These are phyloP conservation scores for Spinus olivaceus DNA, from an alignment of 2,797 vertebrate genomes.

Conservation along the genomic window DNA sequence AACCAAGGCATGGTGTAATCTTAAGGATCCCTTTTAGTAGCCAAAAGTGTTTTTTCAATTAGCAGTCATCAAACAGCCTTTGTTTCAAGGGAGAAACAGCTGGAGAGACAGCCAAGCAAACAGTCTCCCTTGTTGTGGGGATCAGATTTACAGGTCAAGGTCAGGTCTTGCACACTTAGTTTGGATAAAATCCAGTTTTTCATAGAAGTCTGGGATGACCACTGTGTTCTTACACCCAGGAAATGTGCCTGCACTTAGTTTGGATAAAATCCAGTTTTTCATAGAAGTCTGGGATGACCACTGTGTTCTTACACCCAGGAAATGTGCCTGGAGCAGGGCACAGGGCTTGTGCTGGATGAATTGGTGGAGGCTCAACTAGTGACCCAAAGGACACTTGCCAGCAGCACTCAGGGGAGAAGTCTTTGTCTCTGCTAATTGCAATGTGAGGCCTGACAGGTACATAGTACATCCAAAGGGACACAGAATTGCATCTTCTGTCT, in stretches of 20 bases:
- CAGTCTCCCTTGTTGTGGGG: background rate
- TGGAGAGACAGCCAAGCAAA: background rate
- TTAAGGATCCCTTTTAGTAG: background rate
- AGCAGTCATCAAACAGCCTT: background rate
- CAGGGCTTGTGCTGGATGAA: background rate
- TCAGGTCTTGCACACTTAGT: background rate
- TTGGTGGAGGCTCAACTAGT: background rate
- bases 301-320: background rate
- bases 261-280: background rate
- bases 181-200: background rate
- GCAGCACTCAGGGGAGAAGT: background rate
- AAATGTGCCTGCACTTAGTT: background rate
- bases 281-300: background rate
- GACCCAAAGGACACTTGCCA: background rate
- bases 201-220: background rate
- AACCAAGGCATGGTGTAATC: background rate
- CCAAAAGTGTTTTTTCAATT: background rate
- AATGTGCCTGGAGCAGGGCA: background rate
- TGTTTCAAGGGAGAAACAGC: background rate
- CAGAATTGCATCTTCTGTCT: background rate
- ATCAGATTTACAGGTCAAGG: background rate
- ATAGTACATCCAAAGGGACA: background rate
- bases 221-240: background rate
- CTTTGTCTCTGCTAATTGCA: background rate
- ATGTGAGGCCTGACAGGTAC: background rate